Conservation (phyloP, 1,140 invertebrate species). For the Samia ricini region DNA sequence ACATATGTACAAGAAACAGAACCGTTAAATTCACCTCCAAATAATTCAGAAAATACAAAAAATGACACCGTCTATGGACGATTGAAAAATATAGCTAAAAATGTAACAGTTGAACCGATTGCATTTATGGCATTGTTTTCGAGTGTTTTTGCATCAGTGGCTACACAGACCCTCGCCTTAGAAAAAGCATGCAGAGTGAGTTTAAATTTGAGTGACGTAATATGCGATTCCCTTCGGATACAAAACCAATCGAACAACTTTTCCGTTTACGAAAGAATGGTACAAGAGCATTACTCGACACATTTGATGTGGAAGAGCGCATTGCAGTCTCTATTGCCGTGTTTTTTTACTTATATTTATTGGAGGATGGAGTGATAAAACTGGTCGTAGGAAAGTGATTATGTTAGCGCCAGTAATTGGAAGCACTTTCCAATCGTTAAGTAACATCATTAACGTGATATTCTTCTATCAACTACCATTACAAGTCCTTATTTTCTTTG, state of each 20-base stretch:
- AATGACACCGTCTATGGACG: neutral
- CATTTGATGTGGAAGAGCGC: slow-evolving; percentile 17
- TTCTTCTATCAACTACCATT: slow-evolving; percentile 62
- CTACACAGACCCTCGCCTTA: slow-evolving; percentile 22
- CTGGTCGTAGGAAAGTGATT: slow-evolving; percentile 65
- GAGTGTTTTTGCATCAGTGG: slow-evolving; percentile 78
- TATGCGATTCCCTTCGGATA: slow-evolving; percentile 20
- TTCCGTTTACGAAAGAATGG: slow-evolving; percentile 22
- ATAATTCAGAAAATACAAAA: neutral
- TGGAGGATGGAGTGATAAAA: slow-evolving; percentile 73
- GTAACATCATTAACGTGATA: slow-evolving; percentile 62
- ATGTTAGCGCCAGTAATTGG: slow-evolving; percentile 68
- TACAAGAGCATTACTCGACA: slow-evolving; percentile 18
- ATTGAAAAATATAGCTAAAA: slow-evolving; percentile 29
- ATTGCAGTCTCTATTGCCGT: slow-evolving; percentile 44
- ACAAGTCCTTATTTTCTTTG: slow-evolving; percentile 55
- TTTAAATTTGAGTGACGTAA: slow-evolving; percentile 21
- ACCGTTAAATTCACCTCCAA: neutral
- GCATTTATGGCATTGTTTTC: slow-evolving; percentile 84
- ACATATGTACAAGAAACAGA: neutral
- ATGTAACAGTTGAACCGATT: slow-evolving; percentile 85
- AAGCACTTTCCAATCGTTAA: slow-evolving; percentile 48
- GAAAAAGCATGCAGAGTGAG: slow-evolving; percentile 30
- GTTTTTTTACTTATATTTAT: slow-evolving; percentile 80
- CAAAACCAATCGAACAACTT: slow-evolving; percentile 17